These are phyloP conservation scores for Gallinago solitaria DNA, from an alignment of 2,797 vertebrate species.

Conservation along the genomic window DNA sequence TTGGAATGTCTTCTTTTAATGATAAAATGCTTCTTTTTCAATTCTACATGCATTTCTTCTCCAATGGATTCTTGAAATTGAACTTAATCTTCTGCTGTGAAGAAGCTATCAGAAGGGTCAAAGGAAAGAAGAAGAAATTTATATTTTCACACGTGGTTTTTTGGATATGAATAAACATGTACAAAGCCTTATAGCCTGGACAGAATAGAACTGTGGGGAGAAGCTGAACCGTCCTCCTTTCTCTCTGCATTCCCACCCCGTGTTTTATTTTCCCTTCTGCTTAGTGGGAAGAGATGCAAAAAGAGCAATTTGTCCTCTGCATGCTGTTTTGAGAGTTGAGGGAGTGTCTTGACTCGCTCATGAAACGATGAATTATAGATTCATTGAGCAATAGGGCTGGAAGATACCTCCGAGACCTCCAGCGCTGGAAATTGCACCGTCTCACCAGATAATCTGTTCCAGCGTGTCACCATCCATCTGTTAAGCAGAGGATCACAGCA, in stretches of 20 bases:
- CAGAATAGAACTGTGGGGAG: neutral
- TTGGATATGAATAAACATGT: neutral
- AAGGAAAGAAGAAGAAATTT: conserved; percentile 54
- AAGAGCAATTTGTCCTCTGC: conserved; percentile 50
- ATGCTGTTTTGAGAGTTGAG: conserved; percentile 46
- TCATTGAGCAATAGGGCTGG: conserved; percentile 60
- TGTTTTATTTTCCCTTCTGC: conserved; percentile 8
- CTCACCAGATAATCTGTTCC: conserved; percentile 59
- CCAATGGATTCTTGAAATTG: conserved; percentile 64
- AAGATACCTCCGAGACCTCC: conserved; percentile 37
- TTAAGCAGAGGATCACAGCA: conserved; percentile 54
- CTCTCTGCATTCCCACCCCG: neutral
- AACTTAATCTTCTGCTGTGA: conserved; percentile 70
- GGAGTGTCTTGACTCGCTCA: neutral
- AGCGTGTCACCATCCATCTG: conserved; percentile 59
- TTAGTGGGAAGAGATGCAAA: conserved; percentile 41
- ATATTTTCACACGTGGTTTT: neutral
- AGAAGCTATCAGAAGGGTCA: conserved; percentile 60
- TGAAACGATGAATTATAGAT: conserved; percentile 41
- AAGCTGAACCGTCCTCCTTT: conserved; percentile 4
- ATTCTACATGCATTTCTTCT: conserved; percentile 59
- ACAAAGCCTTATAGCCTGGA: neutral
- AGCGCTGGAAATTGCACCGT: conserved; percentile 13
- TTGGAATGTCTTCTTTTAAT: conserved; percentile 47
- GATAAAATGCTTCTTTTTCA: conserved; percentile 63